These are phyloP conservation scores for Ivindomyrus marchei DNA, from an alignment of 2,113 vertebrate genomes.

Conservation along the genomic window DNA sequence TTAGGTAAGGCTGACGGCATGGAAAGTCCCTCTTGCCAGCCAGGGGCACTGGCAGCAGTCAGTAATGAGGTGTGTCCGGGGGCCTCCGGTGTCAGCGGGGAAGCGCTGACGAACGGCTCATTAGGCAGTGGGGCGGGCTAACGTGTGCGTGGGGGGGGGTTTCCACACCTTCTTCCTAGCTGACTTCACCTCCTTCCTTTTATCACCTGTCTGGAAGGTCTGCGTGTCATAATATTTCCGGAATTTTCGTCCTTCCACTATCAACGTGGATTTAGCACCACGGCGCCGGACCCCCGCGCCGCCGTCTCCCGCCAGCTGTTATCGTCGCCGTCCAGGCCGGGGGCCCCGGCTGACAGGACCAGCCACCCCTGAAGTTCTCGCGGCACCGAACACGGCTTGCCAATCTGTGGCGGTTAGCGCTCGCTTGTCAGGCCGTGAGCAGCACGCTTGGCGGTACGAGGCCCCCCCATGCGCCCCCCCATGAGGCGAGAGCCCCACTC, in stretches of 20 bases:
- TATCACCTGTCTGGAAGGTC: background rate
- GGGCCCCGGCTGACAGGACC: background rate
- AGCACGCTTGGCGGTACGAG: background rate
- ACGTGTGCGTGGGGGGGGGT: slow-evolving; percentile 14
- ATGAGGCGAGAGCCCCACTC: background rate
- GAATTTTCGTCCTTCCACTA: background rate
- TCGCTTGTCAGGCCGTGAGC: background rate
- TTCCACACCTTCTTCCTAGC: slow-evolving; percentile 26
- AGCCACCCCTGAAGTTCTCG: background rate
- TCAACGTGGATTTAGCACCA: background rate
- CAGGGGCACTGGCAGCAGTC: background rate
- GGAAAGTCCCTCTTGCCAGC: background rate
- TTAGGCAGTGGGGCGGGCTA: slow-evolving; percentile 47
- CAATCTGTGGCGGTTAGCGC: background rate
- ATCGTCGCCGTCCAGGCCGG: background rate
- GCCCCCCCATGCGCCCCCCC: too few species aligned
- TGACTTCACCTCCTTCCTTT: slow-evolving; percentile 18
- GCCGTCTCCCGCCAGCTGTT: background rate
- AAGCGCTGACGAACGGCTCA: slow-evolving; percentile 52
- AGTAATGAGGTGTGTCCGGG: slow-evolving; percentile 14
- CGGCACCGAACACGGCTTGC: background rate
- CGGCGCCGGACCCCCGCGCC: background rate
- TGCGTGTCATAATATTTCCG: background rate
- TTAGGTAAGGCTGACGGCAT: background rate
- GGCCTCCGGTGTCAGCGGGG: background rate